phyloP scores from a whole-genome alignment of 2,888 invertebrate species.

The Philhelius pedissequus region DNA sequence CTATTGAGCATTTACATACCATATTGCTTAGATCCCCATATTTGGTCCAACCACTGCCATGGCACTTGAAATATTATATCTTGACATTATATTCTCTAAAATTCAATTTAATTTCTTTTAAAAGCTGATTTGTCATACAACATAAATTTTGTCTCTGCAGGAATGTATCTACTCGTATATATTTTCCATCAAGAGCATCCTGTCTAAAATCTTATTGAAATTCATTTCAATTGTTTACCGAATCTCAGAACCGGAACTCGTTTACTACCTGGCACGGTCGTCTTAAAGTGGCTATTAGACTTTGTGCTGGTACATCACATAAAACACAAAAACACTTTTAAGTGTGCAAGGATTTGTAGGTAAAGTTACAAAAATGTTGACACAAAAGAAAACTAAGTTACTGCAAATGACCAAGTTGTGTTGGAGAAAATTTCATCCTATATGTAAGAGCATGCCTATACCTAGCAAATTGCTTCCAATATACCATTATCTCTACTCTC shows the following conservation, averaged over 20 bases:
- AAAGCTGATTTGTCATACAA: no score
- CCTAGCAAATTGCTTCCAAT: background rate
- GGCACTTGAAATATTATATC: no score
- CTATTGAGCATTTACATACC: no score
- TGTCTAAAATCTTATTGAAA: background rate
- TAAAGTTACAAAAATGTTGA: conserved; percentile 24
- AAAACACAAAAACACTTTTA: conserved; percentile 18
- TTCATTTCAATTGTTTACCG: background rate
- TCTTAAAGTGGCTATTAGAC: conserved; percentile 1
- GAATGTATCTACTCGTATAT: no score
- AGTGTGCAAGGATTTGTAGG: background rate
- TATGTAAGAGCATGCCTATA: background rate
- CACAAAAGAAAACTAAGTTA: background rate
- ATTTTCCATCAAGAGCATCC: background rate
- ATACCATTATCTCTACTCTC: conserved; percentile 3
- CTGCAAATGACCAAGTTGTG: background rate
- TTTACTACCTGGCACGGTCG: background rate
- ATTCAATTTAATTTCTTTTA: no score
- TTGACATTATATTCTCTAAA: no score
- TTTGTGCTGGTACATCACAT: background rate
- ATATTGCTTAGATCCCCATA: no score
- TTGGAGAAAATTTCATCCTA: background rate
- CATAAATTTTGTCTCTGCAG: no score
- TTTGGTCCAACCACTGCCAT: no score
- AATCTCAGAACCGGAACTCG: background rate